Base-by-base conservation (phyloP, 2,888 invertebrate species). In the Orthosia gracilis region DNA sequence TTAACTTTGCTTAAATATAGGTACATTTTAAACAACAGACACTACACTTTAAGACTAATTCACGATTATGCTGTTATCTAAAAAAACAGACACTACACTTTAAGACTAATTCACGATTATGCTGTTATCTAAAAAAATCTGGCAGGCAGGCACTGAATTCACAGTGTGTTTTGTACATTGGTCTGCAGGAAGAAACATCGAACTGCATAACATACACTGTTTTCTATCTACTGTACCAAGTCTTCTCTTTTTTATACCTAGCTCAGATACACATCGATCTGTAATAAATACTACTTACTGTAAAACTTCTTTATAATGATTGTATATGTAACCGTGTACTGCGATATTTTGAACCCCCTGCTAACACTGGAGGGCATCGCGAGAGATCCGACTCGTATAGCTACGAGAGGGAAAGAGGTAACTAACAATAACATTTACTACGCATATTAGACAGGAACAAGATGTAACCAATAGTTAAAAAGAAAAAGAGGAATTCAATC, bases 381-480 rank as follows among this genome's bases (percentile, higher is more conserved):
- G 96, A 96, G 91, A 93, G 95, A 66, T 92, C 95, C 45, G 96
- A 96, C 91, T 96, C 97, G 91, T 98, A 98, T 95, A 96, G 96
- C 94, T 98, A 97, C 95, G 98, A 98, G 94, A 93, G 96, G 82
- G 97, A 98, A 91, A 97, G 98, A 97, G 98, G 98, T 97, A 98
- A 97, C 89, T 69, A 88, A 88, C 89, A 15, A 50, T 18, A 23
- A 31, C 18, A 47, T 61, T n/a, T n/a, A n/a, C n/a, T n/a, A n/a
- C n/a, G n/a, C n/a, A n/a, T n/a, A n/a, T n/a, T 54, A 3, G 7
- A 31, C 3, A 55, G 18, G 17, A 47, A 57, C 18, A 17, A n/a
- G 3, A n/a, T 26, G 13, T 15, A 50, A 11, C 11, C 49, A 64
- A 17, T 26, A 9, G 4, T 11, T 15, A 13, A 9, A 17, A 47